These are phyloP conservation scores for Zoanthus gigantus DNA, from an alignment of 92 coral and sea anemone species.

Conservation along the genomic window DNA sequence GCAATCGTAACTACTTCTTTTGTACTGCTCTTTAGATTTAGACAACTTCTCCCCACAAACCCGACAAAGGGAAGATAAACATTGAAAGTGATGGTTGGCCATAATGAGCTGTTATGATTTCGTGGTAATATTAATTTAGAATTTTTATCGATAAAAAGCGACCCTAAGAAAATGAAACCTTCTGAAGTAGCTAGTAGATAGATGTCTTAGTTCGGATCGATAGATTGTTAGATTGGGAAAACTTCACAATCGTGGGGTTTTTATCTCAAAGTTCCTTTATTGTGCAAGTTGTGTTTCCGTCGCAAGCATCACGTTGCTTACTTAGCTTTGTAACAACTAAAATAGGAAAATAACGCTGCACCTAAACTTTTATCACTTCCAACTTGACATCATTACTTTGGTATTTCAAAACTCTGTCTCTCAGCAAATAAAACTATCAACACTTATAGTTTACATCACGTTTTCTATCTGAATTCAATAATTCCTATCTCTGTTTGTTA, in stretches of 20 bases:
- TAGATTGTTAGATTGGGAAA: slow-evolving; percentile 14
- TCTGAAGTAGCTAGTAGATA: slow-evolving; percentile 24
- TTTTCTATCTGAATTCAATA: neutral
- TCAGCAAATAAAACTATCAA: slow-evolving; percentile 27
- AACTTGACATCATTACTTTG: slow-evolving; percentile 20
- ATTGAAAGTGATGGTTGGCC: slow-evolving; percentile 25
- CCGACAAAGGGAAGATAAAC: slow-evolving; percentile 22
- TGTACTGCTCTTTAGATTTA: neutral
- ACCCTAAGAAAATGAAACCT: slow-evolving; percentile 17
- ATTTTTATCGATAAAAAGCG: neutral
- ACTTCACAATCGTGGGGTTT: slow-evolving; percentile 18
- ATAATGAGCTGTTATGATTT: slow-evolving; percentile 13
- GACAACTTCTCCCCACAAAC: slow-evolving; percentile 8
- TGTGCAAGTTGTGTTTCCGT: slow-evolving; percentile 30
- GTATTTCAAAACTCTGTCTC: slow-evolving; percentile 26
- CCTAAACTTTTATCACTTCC: slow-evolving; percentile 24
- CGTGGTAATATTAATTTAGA: slow-evolving; percentile 24
- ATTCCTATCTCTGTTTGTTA: slow-evolving; percentile 15
- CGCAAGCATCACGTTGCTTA: slow-evolving; percentile 1
- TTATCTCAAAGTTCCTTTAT: slow-evolving; percentile 30
- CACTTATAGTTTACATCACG: slow-evolving; percentile 36
- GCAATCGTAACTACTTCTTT: slow-evolving; percentile 17
- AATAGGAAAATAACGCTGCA: slow-evolving; percentile 18
- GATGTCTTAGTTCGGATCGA: slow-evolving; percentile 29
- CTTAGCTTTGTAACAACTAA: neutral